A percentile compares a stretch with the other conserved stretches of the same genome.
These are phyloP conservation scores for Gila robusta DNA, from an alignment of 2,797 vertebrate genomes.

Conservation along the genomic window DNA sequence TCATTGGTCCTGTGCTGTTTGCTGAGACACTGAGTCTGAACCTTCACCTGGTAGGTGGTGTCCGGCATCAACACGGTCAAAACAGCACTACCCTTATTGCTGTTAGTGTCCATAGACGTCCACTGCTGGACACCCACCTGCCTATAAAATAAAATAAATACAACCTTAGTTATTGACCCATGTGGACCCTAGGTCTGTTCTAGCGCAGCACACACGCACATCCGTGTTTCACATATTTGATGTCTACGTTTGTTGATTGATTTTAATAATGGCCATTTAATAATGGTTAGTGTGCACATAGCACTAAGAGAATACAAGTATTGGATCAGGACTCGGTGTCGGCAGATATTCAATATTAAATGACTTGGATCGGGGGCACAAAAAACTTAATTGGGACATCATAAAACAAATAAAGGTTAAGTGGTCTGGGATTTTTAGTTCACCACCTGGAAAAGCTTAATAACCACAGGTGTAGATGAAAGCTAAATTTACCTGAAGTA, in stretches of 20 bases:
- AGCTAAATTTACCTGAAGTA: slow-evolving; percentile 85
- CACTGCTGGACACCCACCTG: slow-evolving; percentile 87
- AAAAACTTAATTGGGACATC: not conserved
- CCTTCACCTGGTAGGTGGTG: slow-evolving; percentile 93
- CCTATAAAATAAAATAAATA: slow-evolving; percentile 70
- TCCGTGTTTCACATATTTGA: not conserved
- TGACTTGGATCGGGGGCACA: not conserved
- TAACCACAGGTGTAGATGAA: not conserved
- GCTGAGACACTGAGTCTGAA: slow-evolving; percentile 93
- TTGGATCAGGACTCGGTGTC: not conserved
- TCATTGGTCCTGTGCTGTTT: slow-evolving; percentile 91
- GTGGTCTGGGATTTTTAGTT: not conserved
- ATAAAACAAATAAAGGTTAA: not conserved
- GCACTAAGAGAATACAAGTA: not conserved
- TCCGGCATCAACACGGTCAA: slow-evolving; percentile 92
- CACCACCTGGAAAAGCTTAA: not conserved
- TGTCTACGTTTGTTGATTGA: not conserved
- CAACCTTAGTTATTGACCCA: not conserved
- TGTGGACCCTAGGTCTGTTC: slow-evolving; percentile 56
- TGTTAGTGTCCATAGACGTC: slow-evolving; percentile 91
- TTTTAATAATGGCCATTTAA: not conserved
- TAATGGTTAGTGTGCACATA: no score
- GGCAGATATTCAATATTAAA: not conserved
- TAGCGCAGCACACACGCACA: not conserved
- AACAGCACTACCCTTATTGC: slow-evolving; percentile 89